These are phyloP conservation scores for Clusia tigrina DNA, from an alignment of 2,888 invertebrate species.

Conservation along the genomic window DNA sequence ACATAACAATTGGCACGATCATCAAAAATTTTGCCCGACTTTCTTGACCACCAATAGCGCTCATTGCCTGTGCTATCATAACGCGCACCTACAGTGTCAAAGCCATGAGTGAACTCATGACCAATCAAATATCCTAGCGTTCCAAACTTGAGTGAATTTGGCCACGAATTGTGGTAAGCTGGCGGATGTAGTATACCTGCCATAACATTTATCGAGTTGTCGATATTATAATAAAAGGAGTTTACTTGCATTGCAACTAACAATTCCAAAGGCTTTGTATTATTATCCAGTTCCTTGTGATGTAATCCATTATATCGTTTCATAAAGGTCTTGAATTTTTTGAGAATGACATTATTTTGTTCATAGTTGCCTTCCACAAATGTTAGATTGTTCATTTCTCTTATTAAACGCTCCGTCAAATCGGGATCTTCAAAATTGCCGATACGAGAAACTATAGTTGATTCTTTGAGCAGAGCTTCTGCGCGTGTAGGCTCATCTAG, in stretches of 20 bases:
- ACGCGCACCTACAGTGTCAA: conserved; percentile 50
- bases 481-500: conserved; percentile 50
- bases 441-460: conserved; percentile 41
- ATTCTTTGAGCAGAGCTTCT: conserved; percentile 53
- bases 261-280: conserved; percentile 50
- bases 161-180: conserved; percentile 52
- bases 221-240: conserved; percentile 56
- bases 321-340: conserved; percentile 39
- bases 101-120: conserved; percentile 59
- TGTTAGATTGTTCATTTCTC: conserved; percentile 42
- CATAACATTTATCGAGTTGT: conserved; percentile 59
- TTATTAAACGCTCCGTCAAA: conserved; percentile 43
- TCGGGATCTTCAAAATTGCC: conserved; percentile 45
- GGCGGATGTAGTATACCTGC: conserved; percentile 57
- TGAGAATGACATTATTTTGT: conserved; percentile 44
- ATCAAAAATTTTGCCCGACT: conserved; percentile 46
- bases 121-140: conserved; percentile 57
- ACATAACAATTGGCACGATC: conserved; percentile 54
- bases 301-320: conserved; percentile 47
- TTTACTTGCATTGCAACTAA: conserved; percentile 53
- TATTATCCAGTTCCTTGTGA: conserved; percentile 34
- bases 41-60: conserved; percentile 54
- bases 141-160: conserved; percentile 55
- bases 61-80: conserved; percentile 43
- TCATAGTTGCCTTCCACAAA: conserved; percentile 44